These are phyloP conservation scores for Ailuropoda melanoleuca DNA, from an alignment of 2,113 vertebrate species.

Conservation along the genomic window DNA sequence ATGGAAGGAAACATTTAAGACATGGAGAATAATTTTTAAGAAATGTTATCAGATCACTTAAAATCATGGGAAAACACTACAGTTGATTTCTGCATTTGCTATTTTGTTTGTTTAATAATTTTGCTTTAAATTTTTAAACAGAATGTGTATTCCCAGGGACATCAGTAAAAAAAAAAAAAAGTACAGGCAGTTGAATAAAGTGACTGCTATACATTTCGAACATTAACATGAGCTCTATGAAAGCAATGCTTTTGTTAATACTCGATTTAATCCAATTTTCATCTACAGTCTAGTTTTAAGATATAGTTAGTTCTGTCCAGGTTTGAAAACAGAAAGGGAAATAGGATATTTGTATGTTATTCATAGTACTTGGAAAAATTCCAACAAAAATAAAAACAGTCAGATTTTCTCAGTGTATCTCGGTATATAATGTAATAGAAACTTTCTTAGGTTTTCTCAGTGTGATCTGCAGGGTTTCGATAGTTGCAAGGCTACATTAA, in stretches of 20 bases:
- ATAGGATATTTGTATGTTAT: neutral
- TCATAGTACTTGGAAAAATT: neutral
- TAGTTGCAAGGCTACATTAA: neutral
- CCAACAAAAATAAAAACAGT: neutral
- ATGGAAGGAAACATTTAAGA: neutral
- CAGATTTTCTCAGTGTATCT: neutral
- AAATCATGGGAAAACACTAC: neutral
- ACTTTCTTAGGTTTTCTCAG: neutral
- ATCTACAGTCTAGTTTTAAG: neutral
- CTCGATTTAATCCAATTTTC: neutral
- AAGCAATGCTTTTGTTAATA: neutral
- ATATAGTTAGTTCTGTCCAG: neutral
- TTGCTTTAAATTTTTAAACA: conserved; percentile 43
- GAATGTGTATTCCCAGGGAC: neutral
- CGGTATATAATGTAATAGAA: neutral
- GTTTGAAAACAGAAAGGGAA: conserved; percentile 13
- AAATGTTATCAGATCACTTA: neutral
- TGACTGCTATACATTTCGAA: neutral
- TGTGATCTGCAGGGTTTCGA: too few relatives aligned
- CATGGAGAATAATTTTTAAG: neutral
- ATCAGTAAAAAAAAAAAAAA: neutral
- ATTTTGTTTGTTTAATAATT: conserved; percentile 28
- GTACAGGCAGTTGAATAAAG: neutral
- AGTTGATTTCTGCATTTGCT: neutral
- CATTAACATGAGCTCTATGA: neutral